Evolutionary conservation across 2,113 vertebrate species (phyloP).

Genomic region (Poeciliopsis retropinna): DNA sequence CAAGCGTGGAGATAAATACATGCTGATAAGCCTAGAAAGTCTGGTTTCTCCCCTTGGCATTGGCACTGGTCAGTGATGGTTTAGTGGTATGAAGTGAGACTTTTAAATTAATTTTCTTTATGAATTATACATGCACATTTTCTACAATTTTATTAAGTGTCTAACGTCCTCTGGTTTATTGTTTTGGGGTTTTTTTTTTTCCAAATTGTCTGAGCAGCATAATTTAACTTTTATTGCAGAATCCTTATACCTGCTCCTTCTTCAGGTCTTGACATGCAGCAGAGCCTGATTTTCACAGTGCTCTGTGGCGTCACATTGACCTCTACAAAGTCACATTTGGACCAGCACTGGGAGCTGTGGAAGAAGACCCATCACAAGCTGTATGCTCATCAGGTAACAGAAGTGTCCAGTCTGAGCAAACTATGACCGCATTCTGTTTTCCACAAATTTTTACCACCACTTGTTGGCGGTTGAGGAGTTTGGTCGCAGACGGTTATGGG

Average conservation of each 20-base stretch:
- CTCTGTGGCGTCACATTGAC: conserved; percentile 33
- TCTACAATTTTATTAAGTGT: not conserved
- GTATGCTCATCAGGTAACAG: conserved; percentile 61
- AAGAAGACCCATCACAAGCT: conserved; percentile 72
- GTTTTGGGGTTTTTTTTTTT: no score
- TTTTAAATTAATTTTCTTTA: not conserved
- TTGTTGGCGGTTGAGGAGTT: conserved; percentile 79
- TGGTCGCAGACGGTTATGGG: conserved; percentile 79
- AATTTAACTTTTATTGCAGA: not conserved
- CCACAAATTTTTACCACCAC: not conserved
- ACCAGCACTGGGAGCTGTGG: conserved; percentile 82
- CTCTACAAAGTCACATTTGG: conserved; percentile 20
- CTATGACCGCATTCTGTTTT: not conserved
- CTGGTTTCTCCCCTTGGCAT: not conserved
- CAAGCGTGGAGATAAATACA: not conserved
- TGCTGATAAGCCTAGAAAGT: not conserved
- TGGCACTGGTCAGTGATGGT: not conserved
- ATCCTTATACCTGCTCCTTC: not conserved
- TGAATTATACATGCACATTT: not conserved
- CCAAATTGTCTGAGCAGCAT: not conserved
- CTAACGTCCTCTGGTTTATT: no score
- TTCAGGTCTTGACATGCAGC: conserved; percentile 41
- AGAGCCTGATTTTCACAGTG: conserved; percentile 39
- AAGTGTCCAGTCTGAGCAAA: not conserved
- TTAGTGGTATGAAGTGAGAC: not conserved